A percentile compares a stretch with the other conserved stretches of the same genome.
These are phyloP conservation scores for Nasonia giraulti DNA, from an alignment of 1,140 invertebrate species.

Conservation along the genomic window DNA sequence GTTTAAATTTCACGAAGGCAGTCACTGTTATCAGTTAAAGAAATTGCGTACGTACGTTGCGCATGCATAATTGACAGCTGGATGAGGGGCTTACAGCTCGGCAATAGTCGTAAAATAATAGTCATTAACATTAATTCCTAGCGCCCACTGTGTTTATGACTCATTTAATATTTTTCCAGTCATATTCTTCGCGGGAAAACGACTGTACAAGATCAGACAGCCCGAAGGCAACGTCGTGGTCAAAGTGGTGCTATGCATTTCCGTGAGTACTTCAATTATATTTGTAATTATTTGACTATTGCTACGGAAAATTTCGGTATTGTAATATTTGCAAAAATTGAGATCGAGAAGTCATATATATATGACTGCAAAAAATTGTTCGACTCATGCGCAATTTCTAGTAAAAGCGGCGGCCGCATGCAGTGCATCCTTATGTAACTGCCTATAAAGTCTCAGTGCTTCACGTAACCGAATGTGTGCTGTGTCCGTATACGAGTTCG, in stretches of 20 bases:
- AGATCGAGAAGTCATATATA: not conserved
- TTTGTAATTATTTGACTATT: constrained; percentile 13
- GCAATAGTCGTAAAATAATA: too few relatives aligned
- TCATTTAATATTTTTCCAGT: constrained; percentile 77
- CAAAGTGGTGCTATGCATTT: constrained; percentile 84
- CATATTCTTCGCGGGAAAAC: constrained; percentile 87
- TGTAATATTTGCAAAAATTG: not conserved
- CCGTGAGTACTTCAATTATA: constrained; percentile 78
- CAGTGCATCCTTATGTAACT: not conserved
- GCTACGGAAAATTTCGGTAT: not conserved
- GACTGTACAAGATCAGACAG: constrained; percentile 84
- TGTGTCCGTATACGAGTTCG: not conserved
- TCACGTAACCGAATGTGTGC: not conserved
- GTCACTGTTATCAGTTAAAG: too few relatives aligned
- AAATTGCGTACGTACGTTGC: too few relatives aligned
- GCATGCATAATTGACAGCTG: too few relatives aligned
- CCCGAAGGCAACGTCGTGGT: constrained; percentile 90
- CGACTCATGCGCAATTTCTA: not conserved
- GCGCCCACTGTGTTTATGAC: constrained; percentile 11
- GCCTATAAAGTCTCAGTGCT: not conserved
- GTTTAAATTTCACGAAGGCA: too few relatives aligned
- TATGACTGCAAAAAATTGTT: not conserved
- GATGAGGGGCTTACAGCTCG: too few relatives aligned
- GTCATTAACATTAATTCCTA: too few relatives aligned
- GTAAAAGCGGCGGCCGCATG: not conserved